A percentile compares a stretch with the other conserved stretches of the same genome.
Evolutionary conservation across 2,113 vertebrate genomes (phyloP).

Genomic region (Propithecus coquereli): DNA sequence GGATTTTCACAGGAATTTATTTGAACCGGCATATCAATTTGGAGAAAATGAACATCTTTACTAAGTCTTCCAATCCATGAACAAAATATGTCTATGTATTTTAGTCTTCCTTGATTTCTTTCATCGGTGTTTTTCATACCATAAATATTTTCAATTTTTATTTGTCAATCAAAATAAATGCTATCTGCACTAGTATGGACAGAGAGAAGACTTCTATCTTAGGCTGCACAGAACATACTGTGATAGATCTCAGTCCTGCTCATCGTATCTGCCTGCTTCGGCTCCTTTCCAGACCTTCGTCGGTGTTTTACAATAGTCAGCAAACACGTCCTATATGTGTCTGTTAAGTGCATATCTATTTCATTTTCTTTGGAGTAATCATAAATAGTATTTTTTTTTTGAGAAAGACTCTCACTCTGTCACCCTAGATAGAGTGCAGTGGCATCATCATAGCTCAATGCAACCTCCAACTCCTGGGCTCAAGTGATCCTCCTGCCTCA

Average conservation of each 20-base stretch:
- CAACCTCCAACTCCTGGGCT: no score
- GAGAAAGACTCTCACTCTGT: no score
- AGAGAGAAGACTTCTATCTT: neutral
- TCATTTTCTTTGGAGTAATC: neutral
- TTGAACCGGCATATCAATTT: neutral
- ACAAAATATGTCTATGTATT: neutral
- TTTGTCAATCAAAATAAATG: neutral
- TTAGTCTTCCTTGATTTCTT: neutral
- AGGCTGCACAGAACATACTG: no score
- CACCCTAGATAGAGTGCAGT: no score
- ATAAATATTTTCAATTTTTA: neutral
- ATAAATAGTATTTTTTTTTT: neutral
- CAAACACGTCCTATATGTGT: neutral
- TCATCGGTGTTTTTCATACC: neutral
- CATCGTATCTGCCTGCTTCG: neutral
- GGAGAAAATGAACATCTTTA: neutral
- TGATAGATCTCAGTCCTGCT: neutral
- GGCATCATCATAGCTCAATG: no score
- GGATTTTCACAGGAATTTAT: conserved; percentile 9
- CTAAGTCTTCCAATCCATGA: neutral
- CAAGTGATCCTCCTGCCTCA: no score
- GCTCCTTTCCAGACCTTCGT: neutral
- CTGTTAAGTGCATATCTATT: neutral
- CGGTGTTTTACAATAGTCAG: neutral
- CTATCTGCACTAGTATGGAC: neutral